Evolutionary conservation across 1,140 invertebrate genomes (phyloP), one percentile per base, ranked within the genome.

Genomic region (Penaeus chinensis): DNA sequence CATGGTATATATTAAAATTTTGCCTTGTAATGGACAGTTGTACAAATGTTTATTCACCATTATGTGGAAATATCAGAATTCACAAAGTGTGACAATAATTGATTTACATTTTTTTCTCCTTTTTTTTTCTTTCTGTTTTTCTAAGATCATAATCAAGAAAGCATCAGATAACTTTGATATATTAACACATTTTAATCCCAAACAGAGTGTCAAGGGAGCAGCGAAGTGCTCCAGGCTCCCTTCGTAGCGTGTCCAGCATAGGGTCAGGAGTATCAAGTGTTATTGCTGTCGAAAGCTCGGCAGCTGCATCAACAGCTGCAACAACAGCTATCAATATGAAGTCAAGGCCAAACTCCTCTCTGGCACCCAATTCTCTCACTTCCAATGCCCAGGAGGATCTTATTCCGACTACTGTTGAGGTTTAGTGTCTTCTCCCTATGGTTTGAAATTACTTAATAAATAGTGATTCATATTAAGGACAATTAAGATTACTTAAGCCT

Each of bases 231-330:
- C 90, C 90, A 32, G 90, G 89, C n/a, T 90, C 90, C 20, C 42
- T 91, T 18, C 89, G 90, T 20, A 91, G 89, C 84, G 89, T 90
- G 69, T 89, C 90, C 61, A 91, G 90, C 78, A 47, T 91, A 18
- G 89, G 90, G 20, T 89, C 88, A 0, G 89, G 77, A 7, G 89
- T 89, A 18, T 90, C 89, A 0, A 90, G 90, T 47, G 86, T 90
- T 16, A 87, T 90, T 22, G 82, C 84, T n/a, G 89, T 82, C 24
- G 90, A 88, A 19, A 66, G 24, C 13, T 65, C 62, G 1, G 62
- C 54, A 18, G 54, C 85, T 7, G 60, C 80, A 4, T 62, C 69
- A 8, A 61, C 84, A 24, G 27, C 77, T 24, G 62, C 85, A 2
- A 81, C 81, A n/a, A 69, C 85, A 37, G 74, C 81, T 54, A 83